Evolutionary conservation across 2,888 invertebrate species (phyloP).

Genomic region (Melanotus villosus): DNA sequence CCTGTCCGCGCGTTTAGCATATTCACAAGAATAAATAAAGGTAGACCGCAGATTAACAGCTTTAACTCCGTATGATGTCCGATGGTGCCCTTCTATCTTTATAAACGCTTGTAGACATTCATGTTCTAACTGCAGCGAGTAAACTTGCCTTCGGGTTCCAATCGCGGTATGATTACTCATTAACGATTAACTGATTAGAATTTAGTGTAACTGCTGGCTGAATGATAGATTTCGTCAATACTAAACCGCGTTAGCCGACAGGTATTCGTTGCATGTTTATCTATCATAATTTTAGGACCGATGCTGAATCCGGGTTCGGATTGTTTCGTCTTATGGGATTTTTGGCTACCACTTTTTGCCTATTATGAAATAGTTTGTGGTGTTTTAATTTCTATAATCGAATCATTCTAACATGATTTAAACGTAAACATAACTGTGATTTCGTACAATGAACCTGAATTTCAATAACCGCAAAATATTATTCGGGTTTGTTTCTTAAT

Average conservation of each 20-base stretch:
- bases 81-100: conserved; percentile 40
- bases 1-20: conserved; percentile 56
- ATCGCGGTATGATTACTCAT: conserved; percentile 48
- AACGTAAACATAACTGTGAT: no score
- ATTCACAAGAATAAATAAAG: conserved; percentile 48
- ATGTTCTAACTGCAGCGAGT: conserved; percentile 32
- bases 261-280: conserved; percentile 40
- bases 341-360: conserved; percentile 17
- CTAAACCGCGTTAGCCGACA: conserved; percentile 32
- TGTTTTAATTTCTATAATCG: not conserved
- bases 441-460: no score
- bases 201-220: conserved; percentile 47
- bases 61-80: conserved; percentile 13
- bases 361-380: no score
- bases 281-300: conserved; percentile 31
- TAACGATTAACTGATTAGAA: conserved; percentile 50
- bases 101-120: conserved; percentile 37
- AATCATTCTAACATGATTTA: no score
- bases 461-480: no score
- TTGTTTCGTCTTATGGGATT: conserved; percentile 1
- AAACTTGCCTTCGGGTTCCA: conserved; percentile 30
- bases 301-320: conserved; percentile 22
- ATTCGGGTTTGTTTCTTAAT: no score
- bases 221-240: conserved; percentile 44
- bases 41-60: conserved; percentile 41